phyloP scores from a whole-genome alignment of 2,888 invertebrate species.

The Metacarcinus magister region DNA sequence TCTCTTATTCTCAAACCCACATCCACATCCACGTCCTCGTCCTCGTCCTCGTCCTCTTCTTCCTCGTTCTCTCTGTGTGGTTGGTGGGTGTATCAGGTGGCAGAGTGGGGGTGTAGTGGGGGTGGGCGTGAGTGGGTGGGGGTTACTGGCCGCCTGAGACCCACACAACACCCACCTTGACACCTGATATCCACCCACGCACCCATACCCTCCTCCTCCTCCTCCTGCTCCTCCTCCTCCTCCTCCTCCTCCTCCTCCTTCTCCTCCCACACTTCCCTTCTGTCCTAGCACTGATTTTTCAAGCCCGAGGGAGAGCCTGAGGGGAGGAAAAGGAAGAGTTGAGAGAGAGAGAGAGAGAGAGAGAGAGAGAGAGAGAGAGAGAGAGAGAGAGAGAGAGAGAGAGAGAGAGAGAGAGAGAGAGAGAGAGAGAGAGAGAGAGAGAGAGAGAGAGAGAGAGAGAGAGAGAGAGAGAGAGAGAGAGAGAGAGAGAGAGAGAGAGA shows the following conservation, averaged over 20 bases:
- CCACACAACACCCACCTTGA: constrained; percentile 45
- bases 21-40: not conserved
- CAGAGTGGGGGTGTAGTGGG: not conserved
- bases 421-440: not conserved
- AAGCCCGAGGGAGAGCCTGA: not conserved
- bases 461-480: constrained; percentile 35
- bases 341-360: constrained; percentile 19
- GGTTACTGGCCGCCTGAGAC: constrained; percentile 58
- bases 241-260: not conserved
- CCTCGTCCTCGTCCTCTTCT: not conserved
- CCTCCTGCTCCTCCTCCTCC: not conserved
- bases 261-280: constrained; percentile 9
- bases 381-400: not conserved
- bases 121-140: constrained; percentile 3
- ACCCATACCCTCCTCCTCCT: not conserved
- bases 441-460: not conserved
- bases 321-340: not conserved
- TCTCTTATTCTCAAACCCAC: not conserved
- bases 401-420: not conserved
- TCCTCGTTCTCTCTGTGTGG: not conserved
- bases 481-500: not conserved
- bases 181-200: constrained; percentile 51
- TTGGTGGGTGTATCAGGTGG: constrained; percentile 28
- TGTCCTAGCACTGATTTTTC: not conserved
- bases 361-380: constrained; percentile 22